Evolutionary conservation across 2,888 invertebrate species (phyloP), one percentile per base, ranked within the genome.

Genomic region (Iselma pallidipennis): DNA sequence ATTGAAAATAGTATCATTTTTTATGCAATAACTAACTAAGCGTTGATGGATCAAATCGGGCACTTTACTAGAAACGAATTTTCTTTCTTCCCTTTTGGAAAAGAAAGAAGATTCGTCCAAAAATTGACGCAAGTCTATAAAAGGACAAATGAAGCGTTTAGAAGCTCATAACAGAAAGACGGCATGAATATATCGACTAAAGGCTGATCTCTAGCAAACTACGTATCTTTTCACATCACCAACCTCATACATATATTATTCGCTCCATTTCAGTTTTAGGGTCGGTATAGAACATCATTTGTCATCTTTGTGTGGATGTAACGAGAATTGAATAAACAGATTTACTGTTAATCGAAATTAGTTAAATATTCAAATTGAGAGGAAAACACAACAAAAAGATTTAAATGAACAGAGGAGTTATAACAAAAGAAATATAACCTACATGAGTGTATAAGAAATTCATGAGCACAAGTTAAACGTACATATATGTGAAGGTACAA

Each of bases 241-340:
- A 49, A 58, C 55, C 53, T 57, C 61, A 65, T 65, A 65, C 65
- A 65, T 65, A 65, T 52, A 65, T 65, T 65, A 65, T 51, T 49
- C 61, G 61, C 61, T 65, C 65, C 52, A 65, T 61, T 65, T 65
- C 59, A 65, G 61, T 65, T 56, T 61, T 54, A 59, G 59, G 14
- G 50, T 33, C 55, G 29, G 37, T 21, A 29, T 23, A 19, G 33
- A 57, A 26, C 54, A 29, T 57, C 61, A 59, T 65, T 61, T 57
- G 61, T 65, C 65, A 62, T 61, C 37, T 65, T 61, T 57, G 58
- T 54, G 57, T 49, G 14, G 19, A 33, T 6, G 25, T 51, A 57
- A 51, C 26, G 14, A 62, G 55, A 58, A 19, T 37, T 31, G 25
- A 33, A 56, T 12, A 52, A 33, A 23, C 29, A 45, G 21, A 9